phyloP scores from a whole-genome alignment of 1,140 invertebrate genomes.

The Apis laboriosa region DNA sequence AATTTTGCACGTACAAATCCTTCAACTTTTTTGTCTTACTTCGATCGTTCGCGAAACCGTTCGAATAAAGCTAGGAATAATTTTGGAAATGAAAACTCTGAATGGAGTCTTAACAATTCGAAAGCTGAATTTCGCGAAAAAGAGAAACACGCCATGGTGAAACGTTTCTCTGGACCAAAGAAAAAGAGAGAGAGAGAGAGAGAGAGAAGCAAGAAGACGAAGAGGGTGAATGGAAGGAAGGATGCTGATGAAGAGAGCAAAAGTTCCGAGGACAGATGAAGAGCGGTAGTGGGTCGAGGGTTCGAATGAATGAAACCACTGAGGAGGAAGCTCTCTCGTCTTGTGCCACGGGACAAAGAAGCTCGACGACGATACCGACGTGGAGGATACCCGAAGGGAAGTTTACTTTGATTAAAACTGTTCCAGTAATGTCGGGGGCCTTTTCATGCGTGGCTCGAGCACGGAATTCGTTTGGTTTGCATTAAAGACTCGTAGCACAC shows the following conservation, averaged over 20 bases:
- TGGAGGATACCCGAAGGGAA: slow-evolving; percentile 45
- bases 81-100: too few relatives aligned
- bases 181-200: too few relatives aligned
- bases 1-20: too few relatives aligned
- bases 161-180: too few relatives aligned
- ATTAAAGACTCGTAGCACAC: slow-evolving; percentile 12
- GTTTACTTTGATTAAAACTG: slow-evolving; percentile 62
- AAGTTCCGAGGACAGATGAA: slow-evolving; percentile 22
- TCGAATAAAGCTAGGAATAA: too few relatives aligned
- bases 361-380: slow-evolving; percentile 9
- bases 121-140: too few relatives aligned
- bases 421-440: slow-evolving; percentile 40
- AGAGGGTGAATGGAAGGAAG: slow-evolving; percentile 30
- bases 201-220: neutral
- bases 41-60: too few relatives aligned
- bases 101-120: too few relatives aligned
- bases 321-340: slow-evolving; percentile 29
- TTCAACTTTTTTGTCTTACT: too few relatives aligned
- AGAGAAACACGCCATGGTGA: too few relatives aligned
- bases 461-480: slow-evolving; percentile 32
- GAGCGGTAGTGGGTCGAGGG: slow-evolving; percentile 42
- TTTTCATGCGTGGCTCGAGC: slow-evolving; percentile 41
- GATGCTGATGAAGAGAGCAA: slow-evolving; percentile 52
- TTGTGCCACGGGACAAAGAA: slow-evolving; percentile 32
- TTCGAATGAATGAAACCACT: slow-evolving; percentile 38